Conservation (phyloP, 2,888 invertebrate species). For the Pterobdella sp. region DNA sequence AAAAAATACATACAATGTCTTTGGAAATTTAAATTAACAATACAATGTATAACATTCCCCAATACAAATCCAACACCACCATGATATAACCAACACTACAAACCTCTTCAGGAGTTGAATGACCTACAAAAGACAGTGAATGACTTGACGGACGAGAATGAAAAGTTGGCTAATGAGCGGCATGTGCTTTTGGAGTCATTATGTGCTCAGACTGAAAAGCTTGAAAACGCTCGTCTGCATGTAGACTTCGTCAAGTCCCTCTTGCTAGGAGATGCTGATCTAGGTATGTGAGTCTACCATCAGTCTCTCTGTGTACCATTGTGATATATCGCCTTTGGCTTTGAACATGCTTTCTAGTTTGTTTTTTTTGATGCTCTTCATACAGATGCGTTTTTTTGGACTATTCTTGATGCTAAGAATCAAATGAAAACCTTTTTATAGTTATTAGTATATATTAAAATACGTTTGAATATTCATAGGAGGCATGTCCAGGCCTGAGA, state of each 20-base stretch:
- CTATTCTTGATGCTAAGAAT: too few species aligned
- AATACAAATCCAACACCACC: neutral
- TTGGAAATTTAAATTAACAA: too few species aligned
- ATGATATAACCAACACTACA: neutral
- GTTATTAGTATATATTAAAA: neutral
- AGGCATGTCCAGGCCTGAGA: slow-evolving; percentile 44
- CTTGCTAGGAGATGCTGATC: slow-evolving; percentile 19
- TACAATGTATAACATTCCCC: too few species aligned
- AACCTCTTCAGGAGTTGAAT: slow-evolving; percentile 49
- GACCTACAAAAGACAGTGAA: slow-evolving; percentile 67
- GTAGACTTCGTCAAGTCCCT: slow-evolving; percentile 68
- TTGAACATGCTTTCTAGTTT: too few species aligned
- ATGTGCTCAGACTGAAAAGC: slow-evolving; percentile 80
- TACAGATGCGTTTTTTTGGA: too few species aligned
- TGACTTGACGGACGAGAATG: slow-evolving; percentile 79
- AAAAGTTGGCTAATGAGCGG: slow-evolving; percentile 77
- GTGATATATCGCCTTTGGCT: too few species aligned
- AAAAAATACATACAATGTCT: too few species aligned
- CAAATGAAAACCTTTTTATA: neutral
- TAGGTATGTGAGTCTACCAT: slow-evolving; percentile 35
- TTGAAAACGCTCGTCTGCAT: slow-evolving; percentile 75
- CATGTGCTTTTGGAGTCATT: slow-evolving; percentile 78
- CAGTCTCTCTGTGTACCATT: too few species aligned
- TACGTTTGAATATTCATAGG: neutral
- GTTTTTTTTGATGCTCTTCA: too few species aligned